These are phyloP conservation scores for Drosophila conformis DNA, from an alignment of 2,888 invertebrate genomes.

Conservation along the genomic window DNA sequence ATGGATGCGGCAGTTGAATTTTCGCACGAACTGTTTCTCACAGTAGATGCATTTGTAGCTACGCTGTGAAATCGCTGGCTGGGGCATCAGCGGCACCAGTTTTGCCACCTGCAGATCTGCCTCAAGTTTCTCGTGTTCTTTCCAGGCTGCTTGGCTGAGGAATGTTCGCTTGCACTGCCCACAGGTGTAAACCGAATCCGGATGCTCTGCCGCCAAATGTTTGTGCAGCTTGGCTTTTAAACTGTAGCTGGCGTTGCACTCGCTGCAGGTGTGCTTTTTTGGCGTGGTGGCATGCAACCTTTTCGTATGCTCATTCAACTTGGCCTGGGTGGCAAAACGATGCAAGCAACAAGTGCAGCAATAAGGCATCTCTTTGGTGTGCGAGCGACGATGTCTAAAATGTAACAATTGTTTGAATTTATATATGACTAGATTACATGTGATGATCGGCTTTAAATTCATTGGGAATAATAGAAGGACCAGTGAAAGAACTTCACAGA, in stretches of 20 bases:
- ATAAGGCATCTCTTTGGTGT: conserved; percentile 72
- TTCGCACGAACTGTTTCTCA: conserved; percentile 48
- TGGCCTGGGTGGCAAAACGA: conserved; percentile 56
- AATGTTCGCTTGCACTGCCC: conserved; percentile 9
- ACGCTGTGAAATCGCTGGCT: neutral
- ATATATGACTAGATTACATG: neutral
- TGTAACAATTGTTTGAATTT: neutral
- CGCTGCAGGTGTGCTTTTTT: conserved; percentile 20
- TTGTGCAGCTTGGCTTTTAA: conserved; percentile 5
- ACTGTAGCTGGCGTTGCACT: conserved; percentile 13
- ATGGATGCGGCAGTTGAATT: conserved; percentile 61
- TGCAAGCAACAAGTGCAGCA: conserved; percentile 62
- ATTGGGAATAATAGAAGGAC: neutral
- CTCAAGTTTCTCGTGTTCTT: conserved; percentile 5
- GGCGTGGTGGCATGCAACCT: conserved; percentile 30
- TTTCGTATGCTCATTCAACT: conserved; percentile 61
- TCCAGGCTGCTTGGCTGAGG: neutral
- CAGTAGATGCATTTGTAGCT: conserved; percentile 69
- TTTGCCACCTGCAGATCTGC: neutral
- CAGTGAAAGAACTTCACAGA: neutral
- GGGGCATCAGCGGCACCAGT: conserved; percentile 15
- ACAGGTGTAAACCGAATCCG: conserved; percentile 7
- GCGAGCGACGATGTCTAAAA: conserved; percentile 64
- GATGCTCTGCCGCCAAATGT: conserved; percentile 9
- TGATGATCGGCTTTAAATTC: neutral